Percentiles rank a stretch among this genome's conserved stretches.
These are phyloP conservation scores for Sorex araneus DNA, from an alignment of 2,113 vertebrate species.

Conservation along the genomic window DNA sequence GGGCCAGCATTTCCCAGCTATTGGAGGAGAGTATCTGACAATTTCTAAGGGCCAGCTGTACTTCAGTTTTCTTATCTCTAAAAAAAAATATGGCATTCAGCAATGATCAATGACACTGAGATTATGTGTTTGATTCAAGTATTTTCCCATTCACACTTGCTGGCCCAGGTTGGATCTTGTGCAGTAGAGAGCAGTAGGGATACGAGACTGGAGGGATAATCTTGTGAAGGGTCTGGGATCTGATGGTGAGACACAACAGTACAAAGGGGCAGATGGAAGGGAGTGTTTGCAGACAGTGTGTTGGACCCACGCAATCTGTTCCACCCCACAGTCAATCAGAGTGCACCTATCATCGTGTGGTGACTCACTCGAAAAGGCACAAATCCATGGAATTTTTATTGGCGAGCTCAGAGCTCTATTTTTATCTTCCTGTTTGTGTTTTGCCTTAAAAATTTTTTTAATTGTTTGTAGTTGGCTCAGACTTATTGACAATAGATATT, in stretches of 20 bases:
- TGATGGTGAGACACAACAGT: background rate
- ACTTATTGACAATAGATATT: background rate
- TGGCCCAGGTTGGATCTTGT: slow-evolving; percentile 9
- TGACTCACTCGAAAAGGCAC: slow-evolving; percentile 59
- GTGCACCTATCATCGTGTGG: slow-evolving; percentile 61
- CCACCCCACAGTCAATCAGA: background rate
- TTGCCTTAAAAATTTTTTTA: background rate
- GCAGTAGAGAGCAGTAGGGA: background rate
- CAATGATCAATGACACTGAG: background rate
- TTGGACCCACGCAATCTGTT: background rate
- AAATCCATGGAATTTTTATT: slow-evolving; percentile 59
- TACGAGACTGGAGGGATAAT: background rate
- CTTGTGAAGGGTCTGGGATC: background rate
- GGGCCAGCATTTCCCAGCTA: background rate
- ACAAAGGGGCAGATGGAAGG: background rate
- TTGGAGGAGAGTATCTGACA: background rate
- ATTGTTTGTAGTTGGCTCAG: slow-evolving; percentile 10
- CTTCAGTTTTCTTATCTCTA: slow-evolving; percentile 18
- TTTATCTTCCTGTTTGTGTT: slow-evolving; percentile 71
- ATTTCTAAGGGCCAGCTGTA: background rate
- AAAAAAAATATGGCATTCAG: background rate
- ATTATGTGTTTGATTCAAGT: background rate
- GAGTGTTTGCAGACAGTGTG: background rate
- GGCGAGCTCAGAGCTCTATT: slow-evolving; percentile 64
- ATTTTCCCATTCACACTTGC: background rate